phyloP scores from a whole-genome alignment of 2,113 vertebrate genomes.

The Saguinus midas region DNA sequence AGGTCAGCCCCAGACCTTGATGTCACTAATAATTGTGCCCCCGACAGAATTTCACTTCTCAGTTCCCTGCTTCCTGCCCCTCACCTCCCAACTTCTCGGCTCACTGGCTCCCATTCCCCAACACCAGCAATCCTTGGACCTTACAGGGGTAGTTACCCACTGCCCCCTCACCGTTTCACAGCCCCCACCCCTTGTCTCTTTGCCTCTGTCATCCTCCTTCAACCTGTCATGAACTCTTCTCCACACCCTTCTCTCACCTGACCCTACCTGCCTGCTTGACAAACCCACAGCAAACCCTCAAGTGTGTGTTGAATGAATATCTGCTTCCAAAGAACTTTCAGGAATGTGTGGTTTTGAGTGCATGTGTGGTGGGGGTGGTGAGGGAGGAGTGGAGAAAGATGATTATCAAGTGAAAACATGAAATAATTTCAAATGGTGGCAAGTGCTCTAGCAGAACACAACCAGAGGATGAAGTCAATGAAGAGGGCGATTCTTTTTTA shows the following conservation, averaged over 20 bases:
- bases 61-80: neutral
- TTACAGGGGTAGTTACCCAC: neutral
- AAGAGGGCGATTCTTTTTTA: neutral
- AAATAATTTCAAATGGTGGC: neutral
- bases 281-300: neutral
- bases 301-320: neutral
- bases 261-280: neutral
- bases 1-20: neutral
- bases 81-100: neutral
- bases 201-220: neutral
- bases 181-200: neutral
- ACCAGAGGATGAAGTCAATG: neutral
- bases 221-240: neutral
- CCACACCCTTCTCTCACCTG: neutral
- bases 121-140: neutral
- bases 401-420: neutral
- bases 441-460: neutral
- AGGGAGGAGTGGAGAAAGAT: neutral
- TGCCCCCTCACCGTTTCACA: neutral
- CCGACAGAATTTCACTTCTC: neutral
- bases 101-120: neutral
- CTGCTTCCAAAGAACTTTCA: neutral
- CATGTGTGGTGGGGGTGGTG: neutral
- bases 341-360: neutral
- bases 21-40: neutral